Conservation (phyloP, 2,797 vertebrate genomes). For the Gallinago nigripennis region DNA sequence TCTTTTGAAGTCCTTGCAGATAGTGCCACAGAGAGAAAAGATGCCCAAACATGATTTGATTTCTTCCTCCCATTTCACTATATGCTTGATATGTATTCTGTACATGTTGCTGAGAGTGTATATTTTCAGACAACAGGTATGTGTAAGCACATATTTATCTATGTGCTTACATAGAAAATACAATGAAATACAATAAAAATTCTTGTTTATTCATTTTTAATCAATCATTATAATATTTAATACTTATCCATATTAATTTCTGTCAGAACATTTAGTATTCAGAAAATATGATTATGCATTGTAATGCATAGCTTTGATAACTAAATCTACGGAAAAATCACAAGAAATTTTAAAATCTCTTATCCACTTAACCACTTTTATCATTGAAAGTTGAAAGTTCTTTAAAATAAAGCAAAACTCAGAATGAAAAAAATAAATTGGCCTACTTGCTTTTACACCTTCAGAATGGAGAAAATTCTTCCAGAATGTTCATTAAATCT, state of each 20-base stretch:
- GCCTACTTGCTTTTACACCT: background rate
- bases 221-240: background rate
- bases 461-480: background rate
- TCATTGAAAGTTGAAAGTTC: background rate
- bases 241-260: background rate
- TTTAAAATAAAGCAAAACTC: background rate
- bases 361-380: background rate
- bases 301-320: background rate
- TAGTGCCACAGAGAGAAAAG: background rate
- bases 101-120: background rate
- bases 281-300: background rate
- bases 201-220: background rate
- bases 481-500: background rate
- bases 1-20: background rate
- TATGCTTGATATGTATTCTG: background rate
- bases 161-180: background rate
- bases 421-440: fast-evolving
- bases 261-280: background rate
- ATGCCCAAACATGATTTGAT: background rate
- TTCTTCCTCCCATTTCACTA: background rate
- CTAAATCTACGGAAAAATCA: background rate
- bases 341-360: background rate
- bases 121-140: background rate
- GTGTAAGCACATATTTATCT: background rate
- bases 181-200: background rate